Percentiles rank a stretch among this genome's conserved stretches.
Evolutionary conservation across 2,888 invertebrate genomes (phyloP).

Genomic region (Hymenopus coronatus): DNA sequence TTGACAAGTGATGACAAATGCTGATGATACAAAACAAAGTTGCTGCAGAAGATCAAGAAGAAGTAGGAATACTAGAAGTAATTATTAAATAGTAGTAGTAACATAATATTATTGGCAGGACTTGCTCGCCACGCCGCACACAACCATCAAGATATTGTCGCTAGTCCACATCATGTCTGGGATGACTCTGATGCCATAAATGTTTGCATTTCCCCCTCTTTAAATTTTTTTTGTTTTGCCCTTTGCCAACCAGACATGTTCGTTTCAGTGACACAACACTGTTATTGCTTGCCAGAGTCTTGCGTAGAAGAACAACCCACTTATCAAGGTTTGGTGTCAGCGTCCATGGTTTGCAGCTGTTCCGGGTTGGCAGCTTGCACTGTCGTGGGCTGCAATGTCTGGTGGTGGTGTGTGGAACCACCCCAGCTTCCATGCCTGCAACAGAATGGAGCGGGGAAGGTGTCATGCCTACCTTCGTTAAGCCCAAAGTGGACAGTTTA

Average conservation of each 20-base stretch:
- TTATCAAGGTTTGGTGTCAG: background rate
- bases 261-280: background rate
- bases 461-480: background rate
- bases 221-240: no score
- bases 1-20: background rate
- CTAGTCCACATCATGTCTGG: background rate
- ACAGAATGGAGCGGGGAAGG: background rate
- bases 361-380: background rate
- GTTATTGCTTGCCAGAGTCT: background rate
- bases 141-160: background rate
- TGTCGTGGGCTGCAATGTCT: background rate
- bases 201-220: background rate
- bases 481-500: constrained; percentile 2
- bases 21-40: background rate
- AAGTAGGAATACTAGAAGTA: background rate
- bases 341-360: background rate
- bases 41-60: background rate
- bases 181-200: background rate
- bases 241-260: background rate
- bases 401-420: background rate
- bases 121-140: background rate
- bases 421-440: constrained; percentile 15
- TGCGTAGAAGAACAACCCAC: background rate
- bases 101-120: background rate
- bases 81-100: background rate